Conservation (phyloP, 2,113 vertebrate species). For the Phycodurus eques region DNA sequence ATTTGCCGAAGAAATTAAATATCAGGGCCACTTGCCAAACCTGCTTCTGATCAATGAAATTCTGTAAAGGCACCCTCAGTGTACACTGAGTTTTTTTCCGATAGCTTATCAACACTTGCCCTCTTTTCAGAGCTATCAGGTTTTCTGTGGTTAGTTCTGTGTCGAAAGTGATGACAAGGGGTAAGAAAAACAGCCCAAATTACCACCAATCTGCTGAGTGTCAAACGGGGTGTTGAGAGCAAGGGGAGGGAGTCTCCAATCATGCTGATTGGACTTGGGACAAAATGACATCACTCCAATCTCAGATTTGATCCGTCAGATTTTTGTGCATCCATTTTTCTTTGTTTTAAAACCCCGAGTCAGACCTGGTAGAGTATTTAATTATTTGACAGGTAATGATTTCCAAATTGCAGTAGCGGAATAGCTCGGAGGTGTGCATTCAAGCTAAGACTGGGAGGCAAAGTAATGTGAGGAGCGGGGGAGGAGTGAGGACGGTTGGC, state of each 20-base stretch:
- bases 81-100: conserved; percentile 4
- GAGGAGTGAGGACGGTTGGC: conserved; percentile 30
- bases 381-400: not conserved
- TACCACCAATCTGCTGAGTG: conserved; percentile 55
- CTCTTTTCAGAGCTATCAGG: conserved; percentile 27
- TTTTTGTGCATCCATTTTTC: not conserved
- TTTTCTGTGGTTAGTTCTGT: conserved; percentile 40
- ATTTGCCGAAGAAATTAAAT: not conserved
- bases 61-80: not conserved
- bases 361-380: not conserved
- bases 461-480: conserved; percentile 44
- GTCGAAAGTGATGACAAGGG: conserved; percentile 43
- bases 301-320: not conserved
- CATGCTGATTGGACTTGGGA: conserved; percentile 34
- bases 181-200: conserved; percentile 41
- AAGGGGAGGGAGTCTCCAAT: conserved; percentile 20
- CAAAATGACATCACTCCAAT: conserved; percentile 38
- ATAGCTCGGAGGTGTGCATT: conserved; percentile 25
- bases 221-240: conserved; percentile 59
- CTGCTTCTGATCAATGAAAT: not conserved
- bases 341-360: not conserved
- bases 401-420: conserved; percentile 8
- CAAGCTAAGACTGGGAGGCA: conserved; percentile 36
- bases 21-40: conserved; percentile 1
- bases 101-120: conserved; percentile 32